Evolutionary conservation across 2,888 invertebrate species (phyloP).

Genomic region (Pimpla rufipes): DNA sequence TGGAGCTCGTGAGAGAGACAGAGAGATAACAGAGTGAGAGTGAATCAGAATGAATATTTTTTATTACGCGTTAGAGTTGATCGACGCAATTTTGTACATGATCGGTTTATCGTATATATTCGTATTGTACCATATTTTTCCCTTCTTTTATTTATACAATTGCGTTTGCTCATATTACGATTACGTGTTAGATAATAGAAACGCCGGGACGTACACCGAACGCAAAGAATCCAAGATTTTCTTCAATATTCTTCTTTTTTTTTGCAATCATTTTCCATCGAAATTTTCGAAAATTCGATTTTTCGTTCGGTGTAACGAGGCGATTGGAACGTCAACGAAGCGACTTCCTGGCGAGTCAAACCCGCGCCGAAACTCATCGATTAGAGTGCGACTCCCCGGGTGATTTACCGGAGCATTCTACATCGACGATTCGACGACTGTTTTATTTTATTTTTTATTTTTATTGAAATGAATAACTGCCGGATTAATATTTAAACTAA

Average conservation of each 20-base stretch:
- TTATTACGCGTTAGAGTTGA: conserved; percentile 34
- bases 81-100: conserved; percentile 58
- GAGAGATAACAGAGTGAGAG: conserved; percentile 14
- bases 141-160: conserved; percentile 63
- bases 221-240: background rate
- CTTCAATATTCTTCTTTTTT: background rate
- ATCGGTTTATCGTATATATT: conserved; percentile 45
- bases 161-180: conserved; percentile 69
- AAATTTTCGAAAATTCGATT: background rate
- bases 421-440: conserved; percentile 4
- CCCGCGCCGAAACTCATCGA: conserved; percentile 6
- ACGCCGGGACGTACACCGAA: conserved; percentile 29
- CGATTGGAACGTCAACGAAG: conserved; percentile 24
- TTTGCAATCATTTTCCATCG: too few species aligned
- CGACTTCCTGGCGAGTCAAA: conserved; percentile 29
- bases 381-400: background rate
- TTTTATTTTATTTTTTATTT: too few species aligned
- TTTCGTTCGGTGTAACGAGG: conserved; percentile 12
- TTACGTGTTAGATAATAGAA: conserved; percentile 23
- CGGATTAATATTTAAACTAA: conserved; percentile 41
- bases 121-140: conserved; percentile 64
- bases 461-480: conserved; percentile 38
- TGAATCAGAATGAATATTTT: conserved; percentile 56
- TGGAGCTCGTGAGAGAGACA: conserved; percentile 12
- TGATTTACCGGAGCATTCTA: background rate